These are phyloP conservation scores for Tachina fera DNA, from an alignment of 2,888 invertebrate genomes.

Conservation along the genomic window DNA sequence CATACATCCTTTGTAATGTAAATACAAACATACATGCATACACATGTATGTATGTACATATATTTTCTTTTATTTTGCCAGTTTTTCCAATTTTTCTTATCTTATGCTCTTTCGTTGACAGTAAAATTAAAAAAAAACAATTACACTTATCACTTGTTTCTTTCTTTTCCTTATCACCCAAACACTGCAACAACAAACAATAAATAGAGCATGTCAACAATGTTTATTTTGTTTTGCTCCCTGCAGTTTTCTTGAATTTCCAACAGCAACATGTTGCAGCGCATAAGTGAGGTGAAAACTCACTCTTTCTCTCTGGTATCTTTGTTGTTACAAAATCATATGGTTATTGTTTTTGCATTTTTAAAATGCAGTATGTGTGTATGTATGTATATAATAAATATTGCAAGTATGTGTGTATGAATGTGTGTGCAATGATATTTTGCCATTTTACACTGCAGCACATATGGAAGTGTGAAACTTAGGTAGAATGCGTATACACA, in stretches of 20 bases:
- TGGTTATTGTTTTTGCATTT: slow-evolving; percentile 66
- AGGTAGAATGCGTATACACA: not conserved
- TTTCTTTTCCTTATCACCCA: slow-evolving; percentile 29
- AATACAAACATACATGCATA: not conserved
- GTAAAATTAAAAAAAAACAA: slow-evolving; percentile 30
- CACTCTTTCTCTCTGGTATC: slow-evolving; percentile 20
- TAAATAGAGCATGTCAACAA: slow-evolving; percentile 14
- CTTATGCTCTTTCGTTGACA: slow-evolving; percentile 22
- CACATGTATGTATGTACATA: not conserved
- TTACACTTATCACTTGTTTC: slow-evolving; percentile 27
- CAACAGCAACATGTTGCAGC: slow-evolving; percentile 73
- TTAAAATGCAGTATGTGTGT: not conserved
- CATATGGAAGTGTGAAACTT: not conserved
- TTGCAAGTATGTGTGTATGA: not conserved
- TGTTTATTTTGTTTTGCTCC: not conserved
- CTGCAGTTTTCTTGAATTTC: not conserved
- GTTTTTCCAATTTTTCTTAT: slow-evolving; percentile 5
- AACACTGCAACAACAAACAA: slow-evolving; percentile 14
- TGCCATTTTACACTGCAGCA: slow-evolving; percentile 3
- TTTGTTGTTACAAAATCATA: slow-evolving; percentile 67
- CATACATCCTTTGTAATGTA: not conserved
- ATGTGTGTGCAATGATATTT: not conserved
- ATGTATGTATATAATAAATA: too few relatives aligned
- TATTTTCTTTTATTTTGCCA: slow-evolving; percentile 30
- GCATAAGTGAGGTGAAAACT: slow-evolving; percentile 10